Base-by-base conservation (phyloP, 1,140 invertebrate genomes). In the Myzus persicae region DNA sequence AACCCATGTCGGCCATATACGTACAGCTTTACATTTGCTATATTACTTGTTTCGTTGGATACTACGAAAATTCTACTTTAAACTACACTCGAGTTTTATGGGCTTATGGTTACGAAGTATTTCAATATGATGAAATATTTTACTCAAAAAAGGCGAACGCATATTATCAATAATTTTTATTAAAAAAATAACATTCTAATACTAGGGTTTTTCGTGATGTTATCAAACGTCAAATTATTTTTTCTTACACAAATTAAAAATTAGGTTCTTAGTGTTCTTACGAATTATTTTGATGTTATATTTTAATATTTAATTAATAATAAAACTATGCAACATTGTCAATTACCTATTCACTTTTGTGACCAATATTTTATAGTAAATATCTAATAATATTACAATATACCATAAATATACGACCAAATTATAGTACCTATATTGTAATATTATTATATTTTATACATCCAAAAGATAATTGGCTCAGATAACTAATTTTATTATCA, bases 1-100 rank as follows among this genome's bases (percentile, higher is more conserved):
- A 92, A 38, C 90, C 76, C 90, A 48, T 82, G 90, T 82, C 36
- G 90, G 38, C 90, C 31, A 92, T 76, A 76, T 76, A 67, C 59
- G 59, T 91, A 82, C 90, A 92, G 36, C 59, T 82, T 81, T 92
- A 81, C 90, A 81, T 48, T 92, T 46, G 67, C 89, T 36, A 89
- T 59, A 67, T 54, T 42, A 18, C 89, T 90, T 42, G 51, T 90
- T 90, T 40, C 51, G 22, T 67, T 90, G 38, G 89, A 90, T n/a
- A 59, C 51, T 26, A 42, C 38, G 38, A 67, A 90, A 90, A 67
- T 67, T n/a, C 54, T 90, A 90, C 89, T 90, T 90, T 67, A 67
- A 90, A 90, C 89, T 67, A 67, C 54, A n/a, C 38, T 42, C 89
- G 31, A 54, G 51, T 67, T 90, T 90, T 90, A 90, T 90, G 38